Evolutionary conservation across 1,140 invertebrate species (phyloP).

Genomic region (Diabrotica undecimpunctata): DNA sequence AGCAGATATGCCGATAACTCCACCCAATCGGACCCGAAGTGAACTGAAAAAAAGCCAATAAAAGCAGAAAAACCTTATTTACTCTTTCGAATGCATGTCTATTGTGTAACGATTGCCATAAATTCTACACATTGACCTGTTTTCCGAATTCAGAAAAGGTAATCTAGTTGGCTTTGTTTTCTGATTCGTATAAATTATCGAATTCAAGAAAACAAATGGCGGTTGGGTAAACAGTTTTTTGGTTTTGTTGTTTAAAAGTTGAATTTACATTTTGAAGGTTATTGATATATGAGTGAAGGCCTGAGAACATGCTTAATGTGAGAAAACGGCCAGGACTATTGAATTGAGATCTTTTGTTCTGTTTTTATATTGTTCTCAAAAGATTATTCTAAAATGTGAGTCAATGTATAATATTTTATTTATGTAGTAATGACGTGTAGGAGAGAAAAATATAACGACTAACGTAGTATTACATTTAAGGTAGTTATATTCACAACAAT

Average conservation of each 20-base stretch:
- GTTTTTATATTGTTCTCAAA: too few species aligned
- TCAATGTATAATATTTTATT: too few species aligned
- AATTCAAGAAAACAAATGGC: conserved; percentile 11
- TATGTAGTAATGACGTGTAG: too few species aligned
- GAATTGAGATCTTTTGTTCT: too few species aligned
- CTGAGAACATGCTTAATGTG: background rate
- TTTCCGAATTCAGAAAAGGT: conserved; percentile 10
- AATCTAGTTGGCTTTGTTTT: background rate
- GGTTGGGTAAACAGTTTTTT: background rate
- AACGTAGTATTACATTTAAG: too few species aligned
- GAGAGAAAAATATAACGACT: too few species aligned
- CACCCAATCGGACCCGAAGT: too few species aligned
- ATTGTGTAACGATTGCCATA: conserved; percentile 19
- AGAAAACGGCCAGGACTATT: background rate
- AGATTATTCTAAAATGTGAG: too few species aligned
- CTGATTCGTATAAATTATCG: conserved; percentile 15
- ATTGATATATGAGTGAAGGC: conserved; percentile 3
- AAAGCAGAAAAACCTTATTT: too few species aligned
- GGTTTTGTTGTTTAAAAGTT: background rate
- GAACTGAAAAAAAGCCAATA: too few species aligned
- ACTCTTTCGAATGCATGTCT: conserved; percentile 1
- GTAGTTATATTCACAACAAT: too few species aligned
- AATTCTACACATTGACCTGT: conserved; percentile 6
- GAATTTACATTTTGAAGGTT: background rate
- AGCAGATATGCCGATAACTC: too few species aligned